Evolutionary conservation across 2,113 vertebrate genomes (phyloP).

Genomic region (Corythornis cristatus): DNA sequence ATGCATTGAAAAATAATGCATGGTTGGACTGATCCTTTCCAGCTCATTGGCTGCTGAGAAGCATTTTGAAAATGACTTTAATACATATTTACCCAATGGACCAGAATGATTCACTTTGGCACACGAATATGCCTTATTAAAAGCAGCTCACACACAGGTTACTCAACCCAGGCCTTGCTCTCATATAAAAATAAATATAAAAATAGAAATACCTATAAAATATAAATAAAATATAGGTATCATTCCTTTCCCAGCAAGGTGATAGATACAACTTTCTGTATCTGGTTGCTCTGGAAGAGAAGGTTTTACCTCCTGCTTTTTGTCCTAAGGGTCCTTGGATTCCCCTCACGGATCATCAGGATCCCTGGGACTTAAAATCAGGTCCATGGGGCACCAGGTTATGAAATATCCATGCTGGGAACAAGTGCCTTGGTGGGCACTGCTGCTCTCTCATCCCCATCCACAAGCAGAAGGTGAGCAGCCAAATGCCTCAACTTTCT

Average conservation of each 20-base stretch:
- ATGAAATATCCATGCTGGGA: accelerated
- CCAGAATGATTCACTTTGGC: slow-evolving; percentile 58
- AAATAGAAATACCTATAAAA: too few relatives aligned
- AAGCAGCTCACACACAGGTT: slow-evolving; percentile 60
- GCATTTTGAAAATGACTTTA: slow-evolving; percentile 74
- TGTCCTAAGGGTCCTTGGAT: too few relatives aligned
- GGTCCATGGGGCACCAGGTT: accelerated
- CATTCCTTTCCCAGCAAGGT: too few relatives aligned
- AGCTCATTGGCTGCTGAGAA: slow-evolving; percentile 64
- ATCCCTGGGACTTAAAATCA: not conserved
- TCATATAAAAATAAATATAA: too few relatives aligned
- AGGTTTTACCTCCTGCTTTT: too few relatives aligned
- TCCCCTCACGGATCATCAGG: too few relatives aligned
- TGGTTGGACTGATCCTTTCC: slow-evolving; percentile 67
- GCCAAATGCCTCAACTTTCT: not conserved
- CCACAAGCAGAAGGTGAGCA: not conserved
- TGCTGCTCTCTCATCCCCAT: not conserved
- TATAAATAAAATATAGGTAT: too few relatives aligned
- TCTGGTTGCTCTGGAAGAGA: too few relatives aligned
- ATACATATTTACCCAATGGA: slow-evolving; percentile 73
- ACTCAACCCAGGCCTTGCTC: not conserved
- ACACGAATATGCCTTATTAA: slow-evolving; percentile 58
- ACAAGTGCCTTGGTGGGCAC: not conserved
- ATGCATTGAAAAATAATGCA: slow-evolving; percentile 56
- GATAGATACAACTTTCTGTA: too few relatives aligned